These are phyloP conservation scores for Diploptera punctata DNA, from an alignment of 2,888 invertebrate species.

Conservation along the genomic window DNA sequence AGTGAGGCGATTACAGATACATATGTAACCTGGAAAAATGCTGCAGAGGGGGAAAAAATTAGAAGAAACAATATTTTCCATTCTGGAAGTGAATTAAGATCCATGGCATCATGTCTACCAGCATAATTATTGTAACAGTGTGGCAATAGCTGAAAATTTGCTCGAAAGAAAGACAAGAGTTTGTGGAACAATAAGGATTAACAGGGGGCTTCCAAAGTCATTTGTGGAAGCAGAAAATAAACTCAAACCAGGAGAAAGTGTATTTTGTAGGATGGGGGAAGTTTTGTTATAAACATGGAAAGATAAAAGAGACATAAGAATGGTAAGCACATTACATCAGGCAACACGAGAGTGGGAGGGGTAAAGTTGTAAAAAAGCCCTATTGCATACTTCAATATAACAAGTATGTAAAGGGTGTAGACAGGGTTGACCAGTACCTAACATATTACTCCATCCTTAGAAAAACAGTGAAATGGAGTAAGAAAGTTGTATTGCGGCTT, in stretches of 20 bases:
- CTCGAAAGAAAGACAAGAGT: constrained; percentile 1
- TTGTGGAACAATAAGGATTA: not conserved
- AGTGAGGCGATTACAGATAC: not conserved
- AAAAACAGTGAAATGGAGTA: not conserved
- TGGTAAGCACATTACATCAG: not conserved
- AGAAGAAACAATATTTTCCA: constrained; percentile 2
- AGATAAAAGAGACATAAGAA: not conserved
- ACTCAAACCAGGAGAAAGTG: not conserved
- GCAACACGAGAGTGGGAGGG: not conserved
- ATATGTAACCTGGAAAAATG: not conserved
- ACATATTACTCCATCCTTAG: not conserved
- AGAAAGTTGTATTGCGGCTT: not conserved
- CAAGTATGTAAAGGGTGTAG: not conserved
- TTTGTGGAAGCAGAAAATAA: not conserved
- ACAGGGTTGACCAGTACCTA: not conserved
- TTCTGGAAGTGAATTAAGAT: not conserved
- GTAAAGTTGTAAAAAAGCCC: not conserved
- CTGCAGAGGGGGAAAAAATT: not conserved
- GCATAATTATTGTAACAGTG: not conserved
- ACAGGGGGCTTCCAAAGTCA: not conserved
- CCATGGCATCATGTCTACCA: not conserved
- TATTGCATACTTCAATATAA: not conserved
- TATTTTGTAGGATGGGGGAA: not conserved
- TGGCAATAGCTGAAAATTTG: not conserved
- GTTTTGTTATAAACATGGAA: not conserved